A percentile compares a stretch with the other conserved stretches of the same genome.
phyloP scores from a whole-genome alignment of 2,888 invertebrate species.

The Sialis fuliginosa region DNA sequence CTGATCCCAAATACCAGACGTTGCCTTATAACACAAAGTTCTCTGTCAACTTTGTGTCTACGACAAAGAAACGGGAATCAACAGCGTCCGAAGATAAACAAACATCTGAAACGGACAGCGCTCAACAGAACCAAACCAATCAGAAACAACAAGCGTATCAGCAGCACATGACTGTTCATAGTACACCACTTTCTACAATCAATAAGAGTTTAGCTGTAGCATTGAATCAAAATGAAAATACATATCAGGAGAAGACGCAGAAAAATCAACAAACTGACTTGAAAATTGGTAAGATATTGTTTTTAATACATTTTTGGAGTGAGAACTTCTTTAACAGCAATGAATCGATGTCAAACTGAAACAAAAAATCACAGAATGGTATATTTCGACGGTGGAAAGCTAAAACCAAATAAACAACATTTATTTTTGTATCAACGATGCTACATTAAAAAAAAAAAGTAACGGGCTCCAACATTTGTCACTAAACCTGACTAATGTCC shows the following conservation, averaged over 20 bases:
- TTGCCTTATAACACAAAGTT: conserved; percentile 81
- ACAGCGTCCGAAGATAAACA: conserved; percentile 10
- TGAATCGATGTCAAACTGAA: no score
- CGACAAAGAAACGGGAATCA: conserved; percentile 15
- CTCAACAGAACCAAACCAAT: conserved; percentile 14
- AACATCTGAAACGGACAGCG: conserved; percentile 11
- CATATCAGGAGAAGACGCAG: background rate
- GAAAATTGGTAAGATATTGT: background rate
- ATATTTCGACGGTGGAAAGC: no score
- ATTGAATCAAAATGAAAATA: conserved; percentile 32
- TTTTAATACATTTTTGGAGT: no score
- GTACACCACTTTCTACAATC: conserved; percentile 36
- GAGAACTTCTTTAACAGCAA: no score
- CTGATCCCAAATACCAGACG: conserved; percentile 82
- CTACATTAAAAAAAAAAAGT: no score
- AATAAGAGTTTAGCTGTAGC: conserved; percentile 49
- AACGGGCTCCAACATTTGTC: no score
- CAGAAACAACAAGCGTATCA: conserved; percentile 7
- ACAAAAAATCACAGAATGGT: no score
- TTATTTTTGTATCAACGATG: no score
- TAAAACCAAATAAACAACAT: no score
- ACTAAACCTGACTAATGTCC: no score
- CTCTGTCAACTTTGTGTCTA: conserved; percentile 36
- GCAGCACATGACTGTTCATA: conserved; percentile 34
- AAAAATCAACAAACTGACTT: conserved; percentile 1